Evolutionary conservation across 2,797 vertebrate species (phyloP).

Genomic region (Coregonus sp.): DNA sequence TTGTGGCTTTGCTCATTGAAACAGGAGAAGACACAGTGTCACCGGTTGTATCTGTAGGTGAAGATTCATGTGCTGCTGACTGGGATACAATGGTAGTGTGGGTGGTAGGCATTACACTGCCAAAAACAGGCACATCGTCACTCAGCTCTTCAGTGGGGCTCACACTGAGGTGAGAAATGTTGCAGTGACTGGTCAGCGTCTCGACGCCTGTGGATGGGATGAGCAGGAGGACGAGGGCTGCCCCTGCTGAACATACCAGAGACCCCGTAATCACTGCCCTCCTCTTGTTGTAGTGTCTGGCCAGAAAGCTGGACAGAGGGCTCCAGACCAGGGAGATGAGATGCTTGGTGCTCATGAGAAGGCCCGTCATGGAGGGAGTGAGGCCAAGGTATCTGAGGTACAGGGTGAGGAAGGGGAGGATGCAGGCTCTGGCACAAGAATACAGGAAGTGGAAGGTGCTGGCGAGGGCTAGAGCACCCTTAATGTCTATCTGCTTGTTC

Average conservation of each 20-base stretch:
- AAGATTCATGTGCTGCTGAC: conserved; percentile 1
- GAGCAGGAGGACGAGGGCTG: conserved; percentile 75
- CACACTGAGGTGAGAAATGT: conserved; percentile 39
- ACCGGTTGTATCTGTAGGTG: not conserved
- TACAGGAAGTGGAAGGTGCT: conserved; percentile 78
- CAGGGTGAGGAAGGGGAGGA: conserved; percentile 86
- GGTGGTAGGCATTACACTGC: not conserved
- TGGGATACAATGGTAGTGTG: not conserved
- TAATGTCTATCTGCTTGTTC: conserved; percentile 82
- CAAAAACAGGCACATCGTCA: not conserved
- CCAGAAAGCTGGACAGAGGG: conserved; percentile 73
- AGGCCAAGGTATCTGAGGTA: conserved; percentile 85
- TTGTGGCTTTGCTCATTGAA: not conserved
- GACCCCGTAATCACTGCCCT: conserved; percentile 71
- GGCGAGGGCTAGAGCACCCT: conserved; percentile 77
- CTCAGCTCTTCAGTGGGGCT: not conserved
- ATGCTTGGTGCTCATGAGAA: conserved; percentile 80
- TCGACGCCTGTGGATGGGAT: conserved; percentile 59
- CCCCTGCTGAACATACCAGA: conserved; percentile 73
- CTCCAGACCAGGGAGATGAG: conserved; percentile 75
- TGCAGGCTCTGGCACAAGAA: conserved; percentile 74
- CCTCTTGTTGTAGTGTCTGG: conserved; percentile 74
- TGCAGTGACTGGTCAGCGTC: conserved; percentile 54
- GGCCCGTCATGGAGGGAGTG: conserved; percentile 78
- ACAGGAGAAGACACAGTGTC: not conserved